Evolutionary conservation across 2,888 invertebrate genomes (phyloP).

Genomic region (Pedicia rivosa): DNA sequence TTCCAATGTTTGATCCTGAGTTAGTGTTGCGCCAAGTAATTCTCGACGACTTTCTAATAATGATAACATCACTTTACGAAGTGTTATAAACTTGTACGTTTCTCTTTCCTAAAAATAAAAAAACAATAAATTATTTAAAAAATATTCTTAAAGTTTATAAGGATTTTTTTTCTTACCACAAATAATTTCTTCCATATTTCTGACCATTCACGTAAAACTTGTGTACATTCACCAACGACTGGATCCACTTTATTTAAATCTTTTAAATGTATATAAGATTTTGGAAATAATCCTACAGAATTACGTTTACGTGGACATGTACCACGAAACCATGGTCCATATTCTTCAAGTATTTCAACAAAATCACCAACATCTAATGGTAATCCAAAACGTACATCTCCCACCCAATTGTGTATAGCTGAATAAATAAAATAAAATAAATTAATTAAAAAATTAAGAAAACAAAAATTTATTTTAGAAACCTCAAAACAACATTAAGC

Average conservation of each 20-base stretch:
- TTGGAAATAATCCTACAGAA: constrained; percentile 55
- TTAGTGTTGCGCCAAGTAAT: constrained; percentile 72
- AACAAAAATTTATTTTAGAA: background rate
- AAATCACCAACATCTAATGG: constrained; percentile 84
- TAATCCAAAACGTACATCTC: constrained; percentile 62
- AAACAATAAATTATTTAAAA: constrained; percentile 2
- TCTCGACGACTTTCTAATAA: constrained; percentile 72
- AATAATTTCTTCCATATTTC: constrained; percentile 82
- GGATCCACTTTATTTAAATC: constrained; percentile 79
- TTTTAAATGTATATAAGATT: constrained; percentile 69
- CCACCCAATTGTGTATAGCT: constrained; percentile 87
- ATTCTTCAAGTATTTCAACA: constrained; percentile 83
- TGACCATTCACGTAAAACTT: constrained; percentile 86
- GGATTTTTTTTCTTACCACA: constrained; percentile 55
- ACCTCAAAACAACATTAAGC: background rate
- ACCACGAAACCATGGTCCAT: constrained; percentile 77
- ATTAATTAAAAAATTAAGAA: constrained; percentile 25
- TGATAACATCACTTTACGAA: constrained; percentile 81
- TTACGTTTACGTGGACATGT: constrained; percentile 61
- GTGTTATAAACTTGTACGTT: constrained; percentile 66
- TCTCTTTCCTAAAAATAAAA: constrained; percentile 50
- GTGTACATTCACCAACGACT: constrained; percentile 79
- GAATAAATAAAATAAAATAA: too few species aligned
- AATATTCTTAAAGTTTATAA: background rate
- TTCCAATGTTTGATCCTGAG: constrained; percentile 80